phyloP scores from a whole-genome alignment of 2,113 vertebrate species.

The Bubo bubo region DNA sequence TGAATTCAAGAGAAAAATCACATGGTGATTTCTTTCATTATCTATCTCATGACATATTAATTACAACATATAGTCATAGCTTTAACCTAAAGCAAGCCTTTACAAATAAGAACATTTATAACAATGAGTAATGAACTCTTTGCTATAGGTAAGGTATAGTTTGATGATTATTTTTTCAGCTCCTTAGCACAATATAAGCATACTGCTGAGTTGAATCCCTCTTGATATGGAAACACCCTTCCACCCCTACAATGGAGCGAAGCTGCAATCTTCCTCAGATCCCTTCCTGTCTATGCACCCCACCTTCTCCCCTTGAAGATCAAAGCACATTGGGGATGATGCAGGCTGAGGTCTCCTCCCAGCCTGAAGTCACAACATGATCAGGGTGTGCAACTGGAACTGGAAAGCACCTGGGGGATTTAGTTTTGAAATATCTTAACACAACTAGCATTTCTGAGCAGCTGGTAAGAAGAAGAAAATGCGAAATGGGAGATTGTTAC shows the following conservation, averaged over 20 bases:
- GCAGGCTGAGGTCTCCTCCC: background rate
- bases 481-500: background rate
- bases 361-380: background rate
- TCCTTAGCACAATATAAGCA: background rate
- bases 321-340: background rate
- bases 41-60: background rate
- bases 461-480: background rate
- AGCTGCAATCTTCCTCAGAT: background rate
- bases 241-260: background rate
- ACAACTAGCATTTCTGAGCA: background rate
- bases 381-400: background rate
- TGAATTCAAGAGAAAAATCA: background rate
- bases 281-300: background rate
- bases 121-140: background rate
- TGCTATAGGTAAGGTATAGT: background rate
- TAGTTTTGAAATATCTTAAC: background rate
- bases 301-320: background rate
- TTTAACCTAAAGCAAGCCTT: background rate
- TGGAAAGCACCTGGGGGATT: background rate
- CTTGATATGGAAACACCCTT: background rate
- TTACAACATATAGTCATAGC: background rate
- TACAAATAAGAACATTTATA: background rate
- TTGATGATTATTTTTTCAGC: background rate
- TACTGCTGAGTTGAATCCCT: background rate
- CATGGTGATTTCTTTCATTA: background rate